Percentiles rank a stretch among this genome's conserved stretches.
These are phyloP conservation scores for Copidosoma aretas DNA, from an alignment of 2,888 invertebrate genomes.

Conservation along the genomic window DNA sequence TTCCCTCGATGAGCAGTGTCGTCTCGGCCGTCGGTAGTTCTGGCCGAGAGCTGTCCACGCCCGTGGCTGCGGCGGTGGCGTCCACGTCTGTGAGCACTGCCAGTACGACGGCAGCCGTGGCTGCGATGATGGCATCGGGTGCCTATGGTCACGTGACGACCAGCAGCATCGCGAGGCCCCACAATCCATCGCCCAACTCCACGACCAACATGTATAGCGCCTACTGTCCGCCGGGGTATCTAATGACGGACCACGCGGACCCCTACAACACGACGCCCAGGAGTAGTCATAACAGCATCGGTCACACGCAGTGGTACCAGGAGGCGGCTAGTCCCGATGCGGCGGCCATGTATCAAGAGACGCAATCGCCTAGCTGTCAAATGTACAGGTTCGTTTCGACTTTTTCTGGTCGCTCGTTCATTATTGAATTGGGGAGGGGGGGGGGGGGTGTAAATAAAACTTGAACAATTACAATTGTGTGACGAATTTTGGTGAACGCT, in stretches of 20 bases:
- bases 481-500: too few species aligned
- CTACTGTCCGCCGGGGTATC: conserved; percentile 55
- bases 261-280: conserved; percentile 52
- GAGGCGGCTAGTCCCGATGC: conserved; percentile 59
- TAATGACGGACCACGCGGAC: conserved; percentile 58
- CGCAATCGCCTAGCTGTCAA: conserved; percentile 60
- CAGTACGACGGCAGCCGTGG: conserved; percentile 54
- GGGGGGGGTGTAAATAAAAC: not conserved
- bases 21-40: conserved; percentile 42
- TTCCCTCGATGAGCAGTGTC: conserved; percentile 35
- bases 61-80: conserved; percentile 50
- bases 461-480: too few species aligned
- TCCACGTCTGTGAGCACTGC: conserved; percentile 44
- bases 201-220: conserved; percentile 54
- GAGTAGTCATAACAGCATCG: conserved; percentile 50
- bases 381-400: conserved; percentile 54
- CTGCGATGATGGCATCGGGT: conserved; percentile 59
- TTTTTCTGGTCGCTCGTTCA: not conserved
- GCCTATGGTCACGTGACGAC: conserved; percentile 56
- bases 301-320: conserved; percentile 60
- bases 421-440: not conserved
- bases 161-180: conserved; percentile 46
- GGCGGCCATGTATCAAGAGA: conserved; percentile 59
- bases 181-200: conserved; percentile 55
- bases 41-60: conserved; percentile 44